Base-by-base conservation (phyloP, 2,888 invertebrate species). In the Caenorhabditis parvicauda region DNA sequence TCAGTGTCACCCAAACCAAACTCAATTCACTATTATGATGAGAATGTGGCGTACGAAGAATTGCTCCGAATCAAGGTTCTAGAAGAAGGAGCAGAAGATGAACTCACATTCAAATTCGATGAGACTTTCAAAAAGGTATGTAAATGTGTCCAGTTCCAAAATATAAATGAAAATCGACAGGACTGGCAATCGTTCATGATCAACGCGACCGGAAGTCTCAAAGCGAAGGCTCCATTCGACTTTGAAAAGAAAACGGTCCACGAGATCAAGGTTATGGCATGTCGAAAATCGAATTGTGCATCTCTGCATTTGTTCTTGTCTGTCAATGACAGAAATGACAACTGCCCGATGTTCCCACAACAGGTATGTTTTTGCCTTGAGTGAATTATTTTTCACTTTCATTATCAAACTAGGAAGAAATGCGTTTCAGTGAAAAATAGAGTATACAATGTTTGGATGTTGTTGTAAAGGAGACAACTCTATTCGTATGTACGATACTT, bases 191-290 rank as follows among this genome's bases (percentile, higher is more conserved):
- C 54, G 52, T 67, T 64, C 48, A 51, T 43, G 0, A 61, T 70
- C 17, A 63, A 56, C 3, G 37, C 39, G 14, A 35, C 46, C 3
- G 70, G 70, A 12, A 55, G 54, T n/a, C 48, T 74, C 4, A 48
- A 27, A 28, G 47, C 70, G 0, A 49, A 45, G 7, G 60, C 54
- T 7, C 59, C 61, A 1, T 74, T 72, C 29, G 72, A 72, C 49
- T 74, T 70, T 38, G 74, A 74, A 51, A 68, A 71, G 41, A 70
- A 71, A 29, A 64, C 61, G 1, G 70, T 72, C 19, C 70, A 72
- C 42, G 65, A 72, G 56, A 47, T 74, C 22, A 64, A 59, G 48
- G 63, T 67, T 24, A 46, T 60, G 12, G 59, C 68, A 1, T 68
- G 68, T 35, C 55, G 64, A 2, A 35, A 48, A 0, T 47, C 63